phyloP scores from a whole-genome alignment of 1,140 invertebrate genomes.

The Lucilia sericata region DNA sequence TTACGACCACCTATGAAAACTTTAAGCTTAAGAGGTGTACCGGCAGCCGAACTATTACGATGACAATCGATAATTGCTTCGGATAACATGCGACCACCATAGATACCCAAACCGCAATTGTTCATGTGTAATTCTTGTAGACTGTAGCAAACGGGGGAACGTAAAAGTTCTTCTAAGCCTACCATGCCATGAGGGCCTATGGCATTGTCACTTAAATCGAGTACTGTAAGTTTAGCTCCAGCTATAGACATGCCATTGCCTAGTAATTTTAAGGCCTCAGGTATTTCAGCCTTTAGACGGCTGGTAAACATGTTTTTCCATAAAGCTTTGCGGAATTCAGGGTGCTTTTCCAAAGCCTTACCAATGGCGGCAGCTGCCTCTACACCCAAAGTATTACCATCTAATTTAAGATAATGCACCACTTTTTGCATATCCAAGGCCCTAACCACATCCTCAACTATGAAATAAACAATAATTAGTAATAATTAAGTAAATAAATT shows the following conservation, averaged over 20 bases:
- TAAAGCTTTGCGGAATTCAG: constrained; percentile 82
- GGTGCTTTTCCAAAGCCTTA: constrained; percentile 81
- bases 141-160: constrained; percentile 85
- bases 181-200: constrained; percentile 96
- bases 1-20: constrained; percentile 95
- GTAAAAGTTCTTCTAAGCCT: constrained; percentile 87
- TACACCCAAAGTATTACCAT: constrained; percentile 94
- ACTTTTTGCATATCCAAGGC: constrained; percentile 53
- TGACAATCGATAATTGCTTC: constrained; percentile 82
- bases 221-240: constrained; percentile 81
- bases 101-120: constrained; percentile 95
- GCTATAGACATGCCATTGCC: constrained; percentile 85
- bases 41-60: constrained; percentile 73
- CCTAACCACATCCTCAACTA: constrained; percentile 59
- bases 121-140: constrained; percentile 86
- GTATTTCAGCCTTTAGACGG: constrained; percentile 95
- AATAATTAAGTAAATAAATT: neutral
- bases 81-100: constrained; percentile 88
- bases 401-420: constrained; percentile 77
- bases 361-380: constrained; percentile 88
- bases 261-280: constrained; percentile 80
- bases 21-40: constrained; percentile 77
- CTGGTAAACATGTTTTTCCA: constrained; percentile 99
- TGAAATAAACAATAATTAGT: neutral
- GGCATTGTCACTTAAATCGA: constrained; percentile 98